A percentile compares a stretch with the other conserved stretches of the same genome.
phyloP scores from a whole-genome alignment of 2,797 vertebrate genomes.

The Oceanodroma leucorhoa region DNA sequence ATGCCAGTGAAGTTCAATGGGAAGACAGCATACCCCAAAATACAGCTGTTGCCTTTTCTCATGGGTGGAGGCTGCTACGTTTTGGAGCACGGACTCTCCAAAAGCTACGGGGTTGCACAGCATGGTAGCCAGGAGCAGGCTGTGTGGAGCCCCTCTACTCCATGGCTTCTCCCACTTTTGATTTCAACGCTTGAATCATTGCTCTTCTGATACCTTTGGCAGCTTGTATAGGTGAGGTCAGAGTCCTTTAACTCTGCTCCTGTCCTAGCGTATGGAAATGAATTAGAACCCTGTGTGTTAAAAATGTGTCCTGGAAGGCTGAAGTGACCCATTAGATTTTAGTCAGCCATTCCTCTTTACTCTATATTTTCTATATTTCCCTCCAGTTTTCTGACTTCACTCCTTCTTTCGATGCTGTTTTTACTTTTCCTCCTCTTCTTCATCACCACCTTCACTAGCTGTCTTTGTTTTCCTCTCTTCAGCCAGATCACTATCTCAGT shows the following conservation, averaged over 20 bases:
- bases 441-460: not conserved
- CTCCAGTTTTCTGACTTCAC: not conserved
- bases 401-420: not conserved
- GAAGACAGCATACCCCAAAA: not conserved
- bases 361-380: not conserved
- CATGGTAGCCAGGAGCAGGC: fast-evolving
- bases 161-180: not conserved
- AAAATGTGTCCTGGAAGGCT: not conserved
- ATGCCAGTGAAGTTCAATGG: not conserved
- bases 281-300: not conserved
- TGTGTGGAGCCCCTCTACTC: not conserved
- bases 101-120: not conserved
- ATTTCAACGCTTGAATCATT: not conserved
- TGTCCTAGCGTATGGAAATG: not conserved
- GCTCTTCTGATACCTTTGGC: not conserved
- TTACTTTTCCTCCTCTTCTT: not conserved
- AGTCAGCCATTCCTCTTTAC: not conserved
- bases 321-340: not conserved
- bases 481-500: not conserved
- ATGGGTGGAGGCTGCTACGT: not conserved
- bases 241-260: not conserved
- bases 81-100: not conserved
- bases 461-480: not conserved
- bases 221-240: not conserved
- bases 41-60: not conserved